Percentiles rank a stretch among this genome's conserved stretches.
Conservation (phyloP, 2,113 vertebrate species). For the Takifugu flavidus region DNA sequence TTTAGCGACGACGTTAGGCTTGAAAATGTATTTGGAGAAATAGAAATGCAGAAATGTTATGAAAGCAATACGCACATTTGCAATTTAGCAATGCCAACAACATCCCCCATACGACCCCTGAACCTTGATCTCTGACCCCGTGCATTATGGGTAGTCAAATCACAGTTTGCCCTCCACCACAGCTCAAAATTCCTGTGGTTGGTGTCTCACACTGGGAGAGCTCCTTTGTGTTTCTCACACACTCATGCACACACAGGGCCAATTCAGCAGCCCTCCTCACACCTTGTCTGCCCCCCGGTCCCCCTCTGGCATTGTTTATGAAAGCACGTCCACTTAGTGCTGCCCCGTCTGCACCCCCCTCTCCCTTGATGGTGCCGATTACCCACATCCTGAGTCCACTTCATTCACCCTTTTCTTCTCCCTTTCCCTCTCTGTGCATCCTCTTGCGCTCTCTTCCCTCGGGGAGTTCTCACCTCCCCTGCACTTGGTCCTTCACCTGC, state of each 20-base stretch:
- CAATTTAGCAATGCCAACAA: slow-evolving; percentile 32
- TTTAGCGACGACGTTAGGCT: background rate
- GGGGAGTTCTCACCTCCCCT: slow-evolving; percentile 13
- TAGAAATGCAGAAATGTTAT: background rate
- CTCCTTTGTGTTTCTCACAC: slow-evolving; percentile 42
- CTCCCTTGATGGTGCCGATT: slow-evolving; percentile 54
- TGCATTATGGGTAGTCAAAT: slow-evolving; percentile 51
- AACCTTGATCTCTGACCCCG: slow-evolving; percentile 59
- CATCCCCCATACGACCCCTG: slow-evolving; percentile 35
- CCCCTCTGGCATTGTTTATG: slow-evolving; percentile 64
- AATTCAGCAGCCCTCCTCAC: slow-evolving; percentile 59
- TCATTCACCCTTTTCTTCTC: slow-evolving; percentile 33
- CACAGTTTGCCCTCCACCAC: slow-evolving; percentile 42
- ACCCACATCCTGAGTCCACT: slow-evolving; percentile 66
- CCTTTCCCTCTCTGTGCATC: slow-evolving; percentile 2
- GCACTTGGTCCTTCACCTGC: slow-evolving; percentile 16
- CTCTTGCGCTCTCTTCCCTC: slow-evolving; percentile 22
- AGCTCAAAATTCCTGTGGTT: slow-evolving; percentile 52
- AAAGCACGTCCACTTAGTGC: slow-evolving; percentile 66
- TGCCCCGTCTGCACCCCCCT: slow-evolving; percentile 45
- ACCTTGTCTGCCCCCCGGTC: slow-evolving; percentile 56
- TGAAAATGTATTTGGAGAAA: slow-evolving; percentile 8
- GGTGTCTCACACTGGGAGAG: slow-evolving; percentile 53
- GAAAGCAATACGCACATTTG: slow-evolving; percentile 33
- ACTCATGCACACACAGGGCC: slow-evolving; percentile 40